phyloP scores from a whole-genome alignment of 2,888 invertebrate genomes.

The Drosophila greeni region DNA sequence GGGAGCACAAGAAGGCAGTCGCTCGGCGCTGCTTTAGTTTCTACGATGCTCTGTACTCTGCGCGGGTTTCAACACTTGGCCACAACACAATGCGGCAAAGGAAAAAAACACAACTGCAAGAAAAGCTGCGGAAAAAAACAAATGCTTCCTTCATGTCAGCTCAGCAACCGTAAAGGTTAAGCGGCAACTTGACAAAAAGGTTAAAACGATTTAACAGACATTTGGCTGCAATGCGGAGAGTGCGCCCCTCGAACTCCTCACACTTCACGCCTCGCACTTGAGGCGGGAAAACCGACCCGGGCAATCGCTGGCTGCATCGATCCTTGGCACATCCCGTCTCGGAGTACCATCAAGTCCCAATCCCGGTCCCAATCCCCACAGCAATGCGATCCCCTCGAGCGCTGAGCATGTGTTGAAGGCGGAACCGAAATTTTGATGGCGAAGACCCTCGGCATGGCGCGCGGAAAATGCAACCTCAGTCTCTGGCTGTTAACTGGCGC shows the following conservation, averaged over 20 bases:
- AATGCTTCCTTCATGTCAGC: slow-evolving; percentile 71
- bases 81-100: slow-evolving; percentile 55
- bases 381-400: slow-evolving; percentile 3
- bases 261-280: slow-evolving; percentile 15
- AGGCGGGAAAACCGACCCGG: slow-evolving; percentile 22
- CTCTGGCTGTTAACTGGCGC: slow-evolving; percentile 36
- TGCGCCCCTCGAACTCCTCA: slow-evolving; percentile 26
- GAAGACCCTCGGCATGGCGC: slow-evolving; percentile 45
- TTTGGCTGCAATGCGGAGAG: slow-evolving; percentile 50
- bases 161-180: slow-evolving; percentile 73
- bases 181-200: slow-evolving; percentile 77
- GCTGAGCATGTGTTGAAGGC: slow-evolving; percentile 52
- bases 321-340: slow-evolving; percentile 31
- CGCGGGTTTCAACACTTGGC: slow-evolving; percentile 44
- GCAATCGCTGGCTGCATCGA: slow-evolving; percentile 48
- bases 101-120: slow-evolving; percentile 4
- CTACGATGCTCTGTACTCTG: slow-evolving; percentile 28
- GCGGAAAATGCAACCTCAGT: slow-evolving; percentile 50
- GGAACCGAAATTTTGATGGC: slow-evolving; percentile 57
- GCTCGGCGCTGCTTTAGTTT: slow-evolving; percentile 42
- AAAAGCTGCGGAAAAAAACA: slow-evolving; percentile 37
- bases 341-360: neutral
- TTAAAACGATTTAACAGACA: slow-evolving; percentile 74
- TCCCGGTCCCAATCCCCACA: slow-evolving; percentile 2
- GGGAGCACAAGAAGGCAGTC: slow-evolving; percentile 16